Evolutionary conservation across 2,797 vertebrate species (phyloP), one percentile per base, ranked within the genome.

Genomic region (Aldrovandia affinis): DNA sequence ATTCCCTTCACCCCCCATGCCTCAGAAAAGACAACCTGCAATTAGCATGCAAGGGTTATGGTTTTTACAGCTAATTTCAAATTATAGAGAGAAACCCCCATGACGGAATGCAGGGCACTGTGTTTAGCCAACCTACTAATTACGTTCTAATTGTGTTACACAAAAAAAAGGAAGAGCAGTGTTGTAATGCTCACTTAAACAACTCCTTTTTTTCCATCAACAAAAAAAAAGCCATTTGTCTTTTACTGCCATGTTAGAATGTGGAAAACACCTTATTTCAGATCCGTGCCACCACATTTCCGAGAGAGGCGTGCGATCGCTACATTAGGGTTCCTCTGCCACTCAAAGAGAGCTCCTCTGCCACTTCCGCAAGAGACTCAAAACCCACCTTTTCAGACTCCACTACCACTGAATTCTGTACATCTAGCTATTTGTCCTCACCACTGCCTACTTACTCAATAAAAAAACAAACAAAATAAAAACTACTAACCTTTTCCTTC

Each of bases 101-200:
- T 87, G 86, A 70, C 84, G 88, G 85, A 83, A 84, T 83, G 83
- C 75, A 65, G 81, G 88, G 88, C 80, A 87, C 88, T 88, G 85
- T 88, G 82, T 86, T 89, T 90, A 88, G 81, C 82, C 83, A 85
- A 88, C 88, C 88, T 87, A 83, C 86, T 86, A 87, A 90, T 92
- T 91, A 88, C 50, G 68, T 86, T 89, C 88, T 90, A 89, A 92
- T 89, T 90, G 90, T 84, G 88, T 88, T 89, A 89, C 87, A 85
- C 88, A 89, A 87, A 88, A 88, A 50, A 54, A 89, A 86, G 88
- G 89, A 55, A 90, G 86, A 80, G 44, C 42, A 61, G 83, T 89
- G 87, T 89, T 89, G 88, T 89, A 86, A 90, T 89, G 86, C 86
- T 84, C 65, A 77, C 88, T 86, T 86, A 86, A 89, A 86, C 81